Base-by-base conservation (phyloP, 1,140 invertebrate genomes). In the Drosophila pallidifrons region DNA sequence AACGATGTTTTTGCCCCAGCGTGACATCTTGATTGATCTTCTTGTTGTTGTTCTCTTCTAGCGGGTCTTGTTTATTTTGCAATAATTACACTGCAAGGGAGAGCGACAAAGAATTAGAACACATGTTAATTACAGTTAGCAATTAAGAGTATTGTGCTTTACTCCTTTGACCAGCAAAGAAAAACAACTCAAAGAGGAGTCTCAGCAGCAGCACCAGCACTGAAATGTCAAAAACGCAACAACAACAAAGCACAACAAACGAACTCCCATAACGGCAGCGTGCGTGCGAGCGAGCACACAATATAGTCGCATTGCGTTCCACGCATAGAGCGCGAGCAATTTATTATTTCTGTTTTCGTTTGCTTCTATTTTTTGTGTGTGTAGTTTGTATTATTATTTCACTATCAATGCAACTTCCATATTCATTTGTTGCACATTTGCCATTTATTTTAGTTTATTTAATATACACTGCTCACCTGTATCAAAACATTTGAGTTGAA, bases 1-100 rank as follows among this genome's bases (percentile, higher is more conserved):
- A 70, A 94, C 94, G 77, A 94, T 94, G 82, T 94, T 93, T 80
- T 94, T 94, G 93, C 94, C 94, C 94, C 94, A 95, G 81, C 94
- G 94, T 80, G 94, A 94, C 94, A 95, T 95, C 71, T 92, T 94
- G 59, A 45, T 16, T 35, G 10, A 16, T 16, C 41, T 13, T 66
- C 11, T 60, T 35, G 15, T 55, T 70, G 11, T 35, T 32, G 68
- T 73, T 57, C 45, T 54, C 45, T 65, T 77, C 69, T 46, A 16
- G 45, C 38, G 45, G 30, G 30, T 10, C 28, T 32, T 67, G 65
- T 72, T 76, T 79, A 77, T 60, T 70, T 58, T 64, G 45, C 59
- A 58, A 75, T 54, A 64, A 71, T 72, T 72, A 76, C 68, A 59
- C 67, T 76, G 69, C 69, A 52, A 46, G 43, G 47, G 41, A 60